Conservation (phyloP, 2,797 vertebrate species). For the Limosa lapponica region DNA sequence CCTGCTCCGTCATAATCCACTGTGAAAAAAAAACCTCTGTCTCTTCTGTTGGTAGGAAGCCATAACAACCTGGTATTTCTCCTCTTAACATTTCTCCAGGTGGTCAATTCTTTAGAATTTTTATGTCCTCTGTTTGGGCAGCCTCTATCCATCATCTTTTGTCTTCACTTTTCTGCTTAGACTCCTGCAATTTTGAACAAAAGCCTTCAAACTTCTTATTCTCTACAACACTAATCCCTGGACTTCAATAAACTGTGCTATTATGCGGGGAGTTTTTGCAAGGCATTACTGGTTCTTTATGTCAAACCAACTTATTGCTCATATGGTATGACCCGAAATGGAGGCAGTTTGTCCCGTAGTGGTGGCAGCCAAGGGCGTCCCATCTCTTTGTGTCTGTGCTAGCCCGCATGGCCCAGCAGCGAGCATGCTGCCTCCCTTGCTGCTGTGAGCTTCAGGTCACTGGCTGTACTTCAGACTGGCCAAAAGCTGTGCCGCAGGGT, state of each 20-base stretch:
- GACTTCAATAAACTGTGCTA: neutral
- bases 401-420: fast-evolving
- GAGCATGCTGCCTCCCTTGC: neutral
- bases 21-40: slow-evolving; percentile 13
- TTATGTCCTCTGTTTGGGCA: slow-evolving; percentile 21
- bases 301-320: neutral
- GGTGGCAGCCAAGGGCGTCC: neutral
- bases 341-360: fast-evolving
- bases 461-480: neutral
- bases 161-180: neutral
- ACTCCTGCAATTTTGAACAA: slow-evolving; percentile 3
- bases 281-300: neutral
- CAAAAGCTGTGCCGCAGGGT: neutral
- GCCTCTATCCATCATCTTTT: slow-evolving; percentile 20
- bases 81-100: slow-evolving; percentile 26
- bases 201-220: slow-evolving; percentile 17
- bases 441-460: neutral
- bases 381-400: neutral
- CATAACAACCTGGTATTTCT: slow-evolving; percentile 49
- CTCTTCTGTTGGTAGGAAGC: slow-evolving; percentile 44
- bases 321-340: fast-evolving
- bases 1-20: slow-evolving; percentile 52
- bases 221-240: neutral
- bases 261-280: neutral
- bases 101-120: slow-evolving; percentile 39